Base-by-base conservation (phyloP, 2,888 invertebrate species). In the Sinohyriopsis cumingii region DNA sequence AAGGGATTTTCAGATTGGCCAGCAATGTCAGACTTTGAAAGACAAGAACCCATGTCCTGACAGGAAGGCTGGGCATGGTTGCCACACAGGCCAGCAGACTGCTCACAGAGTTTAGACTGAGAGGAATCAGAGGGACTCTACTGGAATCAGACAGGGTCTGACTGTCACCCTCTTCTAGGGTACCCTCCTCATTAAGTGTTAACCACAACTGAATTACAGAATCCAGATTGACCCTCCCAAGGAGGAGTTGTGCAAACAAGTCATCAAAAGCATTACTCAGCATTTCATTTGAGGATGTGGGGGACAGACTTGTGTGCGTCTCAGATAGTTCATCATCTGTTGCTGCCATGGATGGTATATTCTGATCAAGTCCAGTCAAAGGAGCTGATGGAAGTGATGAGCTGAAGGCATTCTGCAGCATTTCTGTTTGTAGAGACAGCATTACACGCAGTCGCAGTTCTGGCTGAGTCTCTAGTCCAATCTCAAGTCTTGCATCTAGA, bases 141-240 rank as follows among this genome's bases (percentile, higher is more conserved):
- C 80, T 80, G 6, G 87, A 76, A 75, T 88, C 86, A 77, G 87
- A 88, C 33, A 68, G 70, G 20, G 78, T 66, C 62, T 77, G 78
- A 25, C 75, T 78, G 28, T 85, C 85, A 28, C 82, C 82, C 24
- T 82, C 83, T 28, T 85, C 84, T 4, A 72, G 67, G n/a, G 82
- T 73, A 33, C 84, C 76, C 89, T 90, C 94, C 92, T 93, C 90
- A 80, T 95, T 96, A 75, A 96, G 91, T 4, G 95, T 96, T 75
- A 97, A 91, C 95, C 96, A 97, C 79, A 96, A 91, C 79, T 95
- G 95, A 56, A 96, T 91, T 64, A 95, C 94, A 86, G 95, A 93
- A 90, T 96, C 96, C 87, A 96, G 92, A 87, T 94, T 94, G 25
- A 94, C 93, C 87, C 94, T 93, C 65, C 93, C 93, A 64, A 94